Base-by-base conservation (phyloP, 2,888 invertebrate species). In the Sinentomon sp. region DNA sequence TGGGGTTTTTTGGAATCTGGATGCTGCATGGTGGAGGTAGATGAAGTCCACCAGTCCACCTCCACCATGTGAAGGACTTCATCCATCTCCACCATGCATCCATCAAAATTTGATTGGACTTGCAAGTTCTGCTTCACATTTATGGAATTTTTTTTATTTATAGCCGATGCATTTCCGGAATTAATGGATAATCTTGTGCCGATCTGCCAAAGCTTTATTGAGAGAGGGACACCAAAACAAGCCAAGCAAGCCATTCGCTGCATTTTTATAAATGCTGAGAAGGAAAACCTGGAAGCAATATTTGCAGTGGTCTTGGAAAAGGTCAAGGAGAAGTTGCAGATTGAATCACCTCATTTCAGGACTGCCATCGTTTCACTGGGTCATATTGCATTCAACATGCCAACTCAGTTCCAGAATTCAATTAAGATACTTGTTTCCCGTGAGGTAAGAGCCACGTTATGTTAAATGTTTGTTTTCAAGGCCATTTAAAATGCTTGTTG, bases 171-270 rank as follows among this genome's bases (percentile, higher is more conserved):
- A 28, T 74, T 75, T 39, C 71, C 74, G 0, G 57, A 65, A 24
- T 56, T 80, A 33, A 68, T 76, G 56, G 70, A 75, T 30, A 66
- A 68, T 39, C 54, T 92, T 50, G 68, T 78, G 20, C 77, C 80
- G 2, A 64, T 82, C 30, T 78, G 89, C 53, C 77, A 78, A 50
- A 73, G 72, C 33, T 73, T 85, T 50, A 77, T 83, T 1, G 70
- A 77, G 46, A 68, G 68, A 26, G 92, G 92, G 9, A 77, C 80
- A 4, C 74, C 82, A 2, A 87, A 87, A 53, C 89, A 92, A 55
- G 85, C 89, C 5, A 94, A 94, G 55, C 85, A 89, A 47, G 87
- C 92, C 4, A 74, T 94, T 38, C 68, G 82, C 43, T 92, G 89
- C 54, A 66, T 94, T 33, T 77, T 66, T 52, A 72, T 77, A 28